Conservation (phyloP, 2,797 vertebrate species). For the Sarcophilus harrisii region DNA sequence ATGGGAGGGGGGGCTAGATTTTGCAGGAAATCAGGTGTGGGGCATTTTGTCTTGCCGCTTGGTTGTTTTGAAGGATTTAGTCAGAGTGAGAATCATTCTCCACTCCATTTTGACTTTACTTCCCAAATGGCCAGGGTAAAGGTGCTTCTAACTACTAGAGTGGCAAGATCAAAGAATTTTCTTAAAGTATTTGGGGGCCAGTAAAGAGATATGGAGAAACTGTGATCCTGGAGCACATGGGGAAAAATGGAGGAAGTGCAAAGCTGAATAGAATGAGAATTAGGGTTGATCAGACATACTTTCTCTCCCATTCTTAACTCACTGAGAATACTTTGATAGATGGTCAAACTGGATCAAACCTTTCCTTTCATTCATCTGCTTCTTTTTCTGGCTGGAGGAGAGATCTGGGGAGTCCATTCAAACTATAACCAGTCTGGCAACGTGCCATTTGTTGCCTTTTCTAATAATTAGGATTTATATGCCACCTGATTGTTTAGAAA, state of each 20-base stretch:
- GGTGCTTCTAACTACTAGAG: too few species aligned
- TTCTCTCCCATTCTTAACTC: background rate
- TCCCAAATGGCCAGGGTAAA: too few species aligned
- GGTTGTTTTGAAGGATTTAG: too few species aligned
- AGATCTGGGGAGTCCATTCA: background rate
- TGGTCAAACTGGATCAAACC: background rate
- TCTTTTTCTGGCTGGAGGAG: background rate
- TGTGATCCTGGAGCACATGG: too few species aligned
- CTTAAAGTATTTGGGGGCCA: too few species aligned
- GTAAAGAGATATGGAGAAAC: too few species aligned
- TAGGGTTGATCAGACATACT: background rate
- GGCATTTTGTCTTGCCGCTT: too few species aligned
- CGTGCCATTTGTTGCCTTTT: background rate
- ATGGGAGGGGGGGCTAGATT: too few species aligned
- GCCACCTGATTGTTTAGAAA: background rate
- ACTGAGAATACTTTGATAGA: background rate
- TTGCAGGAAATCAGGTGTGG: too few species aligned
- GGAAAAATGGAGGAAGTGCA: background rate
- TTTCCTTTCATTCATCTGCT: background rate
- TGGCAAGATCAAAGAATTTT: too few species aligned
- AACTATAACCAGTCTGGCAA: background rate
- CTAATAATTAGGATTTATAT: background rate
- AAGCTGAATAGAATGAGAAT: background rate
- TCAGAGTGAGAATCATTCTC: too few species aligned
- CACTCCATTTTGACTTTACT: too few species aligned